Evolutionary conservation across 2,797 vertebrate genomes (phyloP), one percentile per base, ranked within the genome.

Genomic region (Liasis olivaceus): DNA sequence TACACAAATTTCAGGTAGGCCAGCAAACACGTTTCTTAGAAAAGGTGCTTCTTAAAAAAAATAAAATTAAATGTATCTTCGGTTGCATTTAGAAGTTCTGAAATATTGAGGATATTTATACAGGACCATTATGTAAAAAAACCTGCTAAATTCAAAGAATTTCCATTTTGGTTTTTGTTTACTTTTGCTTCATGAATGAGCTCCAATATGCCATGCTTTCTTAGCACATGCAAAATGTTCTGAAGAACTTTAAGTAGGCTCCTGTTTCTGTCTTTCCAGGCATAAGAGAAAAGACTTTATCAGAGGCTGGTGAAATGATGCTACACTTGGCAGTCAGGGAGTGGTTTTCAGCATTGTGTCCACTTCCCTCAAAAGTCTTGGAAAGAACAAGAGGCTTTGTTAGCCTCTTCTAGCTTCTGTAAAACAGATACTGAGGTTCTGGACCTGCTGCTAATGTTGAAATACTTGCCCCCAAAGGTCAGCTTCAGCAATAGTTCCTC

Each of bases 251-350:
- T 26, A 91, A 56, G 0, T 0, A n/a, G 13, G 42, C 12, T 88
- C 13, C 56, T 26, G 36, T 6, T 87, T 90, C 9, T 8, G n/a
- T 51, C 31, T 90, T 54, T 2, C 88, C 47, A 89, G 31, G 31
- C 2, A 8, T 20, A 24, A 86, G 88, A 88, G n/a, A 17, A 0
- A 0, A 42, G 69, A 13, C 26, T 0, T 47, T 47, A 11, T 17
- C 0, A 0, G 59, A 63, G 24, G 26, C 64, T 1, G 51, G 1
- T 60, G 36, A 0, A 66, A 77, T 0, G 2, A 0, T 0, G 60
- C 1, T 15, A 17, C 58, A 51, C 85, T 1, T 0, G 5, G 47
- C 5, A 64, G 1, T 77, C 87, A 88, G 26, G 0, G 0, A 56
- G 20, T 86, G 15, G 31, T 1, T 1, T 3, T 26, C 36, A 87